Percentiles rank a stretch among this genome's conserved stretches.
phyloP scores from a whole-genome alignment of 2,797 vertebrate genomes.

The Echeneis naucrates region DNA sequence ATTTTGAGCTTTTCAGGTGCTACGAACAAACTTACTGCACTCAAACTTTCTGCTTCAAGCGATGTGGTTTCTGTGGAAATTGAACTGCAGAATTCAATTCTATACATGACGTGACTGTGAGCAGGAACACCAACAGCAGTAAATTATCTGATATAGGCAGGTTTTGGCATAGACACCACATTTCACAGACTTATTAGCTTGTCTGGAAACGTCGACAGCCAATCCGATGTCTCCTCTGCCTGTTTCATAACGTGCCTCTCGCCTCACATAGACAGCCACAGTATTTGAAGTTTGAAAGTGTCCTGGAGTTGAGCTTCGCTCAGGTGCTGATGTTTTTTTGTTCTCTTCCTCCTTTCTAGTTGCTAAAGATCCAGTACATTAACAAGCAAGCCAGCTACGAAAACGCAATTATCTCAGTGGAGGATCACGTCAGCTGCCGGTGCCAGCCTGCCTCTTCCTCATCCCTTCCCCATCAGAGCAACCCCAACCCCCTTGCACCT shows the following conservation, averaged over 20 bases:
- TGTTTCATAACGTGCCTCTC: neutral
- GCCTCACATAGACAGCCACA: neutral
- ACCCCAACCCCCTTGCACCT: constrained; percentile 50
- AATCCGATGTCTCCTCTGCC: constrained; percentile 3
- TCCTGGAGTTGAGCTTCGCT: neutral
- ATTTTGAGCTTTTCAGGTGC: too few species aligned
- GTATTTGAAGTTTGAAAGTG: neutral
- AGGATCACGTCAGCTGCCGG: constrained; percentile 91
- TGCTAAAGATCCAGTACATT: constrained; percentile 90
- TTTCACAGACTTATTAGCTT: constrained; percentile 11
- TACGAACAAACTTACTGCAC: too few species aligned
- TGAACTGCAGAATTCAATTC: neutral
- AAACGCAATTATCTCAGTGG: constrained; percentile 89
- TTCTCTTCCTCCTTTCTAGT: constrained; percentile 78
- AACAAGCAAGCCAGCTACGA: constrained; percentile 84
- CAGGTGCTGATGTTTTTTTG: neutral
- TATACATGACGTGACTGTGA: neutral
- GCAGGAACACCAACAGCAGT: neutral
- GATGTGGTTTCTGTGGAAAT: neutral
- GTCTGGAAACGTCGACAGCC: constrained; percentile 9
- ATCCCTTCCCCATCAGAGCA: constrained; percentile 46
- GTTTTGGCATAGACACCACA: constrained; percentile 18
- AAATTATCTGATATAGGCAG: neutral
- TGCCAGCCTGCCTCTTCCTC: constrained; percentile 78
- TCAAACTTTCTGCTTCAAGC: too few species aligned